Percentiles rank a stretch among this genome's conserved stretches.
phyloP scores from a whole-genome alignment of 1,140 invertebrate genomes.

The Potamilus streckersoni region DNA sequence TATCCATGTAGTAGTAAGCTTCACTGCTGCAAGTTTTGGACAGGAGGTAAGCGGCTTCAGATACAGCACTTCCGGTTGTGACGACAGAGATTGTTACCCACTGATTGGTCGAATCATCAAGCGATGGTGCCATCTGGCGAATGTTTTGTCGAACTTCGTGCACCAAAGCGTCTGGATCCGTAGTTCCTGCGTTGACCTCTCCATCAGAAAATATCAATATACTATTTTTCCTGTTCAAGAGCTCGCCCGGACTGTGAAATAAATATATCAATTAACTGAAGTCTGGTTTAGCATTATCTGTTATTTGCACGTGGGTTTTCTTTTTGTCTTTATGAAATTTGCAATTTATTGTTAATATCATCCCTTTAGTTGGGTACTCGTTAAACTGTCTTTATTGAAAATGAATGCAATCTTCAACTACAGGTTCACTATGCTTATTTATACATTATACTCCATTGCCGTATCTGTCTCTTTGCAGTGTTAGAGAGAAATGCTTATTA shows the following conservation, averaged over 20 bases:
- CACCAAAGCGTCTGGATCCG: conserved; percentile 39
- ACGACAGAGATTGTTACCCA: conserved; percentile 53
- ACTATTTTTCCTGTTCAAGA: conserved; percentile 45
- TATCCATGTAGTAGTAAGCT: conserved; percentile 51
- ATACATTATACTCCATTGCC: too few relatives aligned
- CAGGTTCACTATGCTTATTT: too few relatives aligned
- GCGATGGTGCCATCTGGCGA: conserved; percentile 29
- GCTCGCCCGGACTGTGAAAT: conserved; percentile 24
- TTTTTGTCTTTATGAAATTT: too few relatives aligned
- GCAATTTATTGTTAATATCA: too few relatives aligned
- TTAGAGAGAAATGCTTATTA: too few relatives aligned
- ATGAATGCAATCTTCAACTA: too few relatives aligned
- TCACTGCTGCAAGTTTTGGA: conserved; percentile 56
- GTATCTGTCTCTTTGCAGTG: too few relatives aligned
- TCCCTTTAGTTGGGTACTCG: too few relatives aligned
- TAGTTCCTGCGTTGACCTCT: conserved; percentile 51
- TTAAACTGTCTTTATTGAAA: too few relatives aligned
- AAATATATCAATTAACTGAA: not conserved
- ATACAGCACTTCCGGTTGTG: conserved; percentile 43
- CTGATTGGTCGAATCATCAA: conserved; percentile 43
- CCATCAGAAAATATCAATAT: conserved; percentile 57
- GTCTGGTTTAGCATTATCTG: too few relatives aligned
- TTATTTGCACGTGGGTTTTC: too few relatives aligned
- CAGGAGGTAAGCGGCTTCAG: conserved; percentile 44
- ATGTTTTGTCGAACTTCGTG: conserved; percentile 49